Evolutionary conservation across 2,888 invertebrate genomes (phyloP).

Genomic region (Willowsia nigromaculata): DNA sequence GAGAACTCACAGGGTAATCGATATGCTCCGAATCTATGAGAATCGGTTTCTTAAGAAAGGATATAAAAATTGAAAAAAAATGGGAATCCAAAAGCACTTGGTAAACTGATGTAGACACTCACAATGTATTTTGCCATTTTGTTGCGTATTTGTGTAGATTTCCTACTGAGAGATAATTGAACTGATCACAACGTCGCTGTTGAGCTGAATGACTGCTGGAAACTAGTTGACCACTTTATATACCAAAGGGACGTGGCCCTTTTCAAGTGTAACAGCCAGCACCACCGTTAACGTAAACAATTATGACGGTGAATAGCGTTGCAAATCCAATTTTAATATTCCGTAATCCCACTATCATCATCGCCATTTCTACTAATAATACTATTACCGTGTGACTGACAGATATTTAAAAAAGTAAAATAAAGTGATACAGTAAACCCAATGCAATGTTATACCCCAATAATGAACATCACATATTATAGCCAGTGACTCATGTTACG

Average conservation of each 20-base stretch:
- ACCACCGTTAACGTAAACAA: conserved; percentile 45
- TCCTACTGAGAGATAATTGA: neutral
- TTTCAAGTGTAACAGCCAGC: conserved; percentile 49
- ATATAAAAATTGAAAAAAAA: too few relatives aligned
- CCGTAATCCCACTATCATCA: conserved; percentile 52
- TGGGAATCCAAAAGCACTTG: neutral
- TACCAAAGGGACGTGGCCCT: conserved; percentile 60
- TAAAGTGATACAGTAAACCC: neutral
- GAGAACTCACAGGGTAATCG: neutral
- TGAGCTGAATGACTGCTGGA: conserved; percentile 55
- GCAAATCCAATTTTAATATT: conserved; percentile 59
- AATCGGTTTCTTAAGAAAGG: neutral
- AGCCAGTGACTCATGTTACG: conserved; percentile 9
- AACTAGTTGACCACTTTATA: conserved; percentile 57
- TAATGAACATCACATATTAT: neutral
- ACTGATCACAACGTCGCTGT: conserved; percentile 27
- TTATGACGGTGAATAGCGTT: conserved; percentile 43
- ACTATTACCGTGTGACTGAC: conserved; percentile 33
- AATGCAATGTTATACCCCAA: neutral
- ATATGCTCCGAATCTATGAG: neutral
- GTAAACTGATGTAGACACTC: conserved; percentile 45
- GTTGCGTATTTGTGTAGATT: conserved; percentile 14
- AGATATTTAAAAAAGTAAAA: conserved; percentile 37
- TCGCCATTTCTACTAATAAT: neutral
- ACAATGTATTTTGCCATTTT: conserved; percentile 70